phyloP scores from a whole-genome alignment of 2,797 vertebrate species.

The Psittacula derbiana region DNA sequence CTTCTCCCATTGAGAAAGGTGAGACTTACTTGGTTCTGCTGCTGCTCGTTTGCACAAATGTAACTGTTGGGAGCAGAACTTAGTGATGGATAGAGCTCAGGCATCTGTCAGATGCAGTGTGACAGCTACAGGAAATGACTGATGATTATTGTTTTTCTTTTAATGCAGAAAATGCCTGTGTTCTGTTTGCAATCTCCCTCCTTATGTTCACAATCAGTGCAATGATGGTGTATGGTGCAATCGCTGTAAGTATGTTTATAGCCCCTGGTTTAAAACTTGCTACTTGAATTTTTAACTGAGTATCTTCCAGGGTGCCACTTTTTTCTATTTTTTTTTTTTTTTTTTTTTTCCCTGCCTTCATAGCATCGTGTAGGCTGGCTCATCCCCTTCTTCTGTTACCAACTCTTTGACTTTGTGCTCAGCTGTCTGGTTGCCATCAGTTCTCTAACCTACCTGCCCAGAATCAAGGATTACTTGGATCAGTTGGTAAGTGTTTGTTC shows the following conservation, averaged over 20 bases:
- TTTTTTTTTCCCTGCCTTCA: background rate
- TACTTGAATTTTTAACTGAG: background rate
- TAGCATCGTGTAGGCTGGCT: constrained; percentile 97
- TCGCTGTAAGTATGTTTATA: constrained; percentile 87
- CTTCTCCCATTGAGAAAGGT: background rate
- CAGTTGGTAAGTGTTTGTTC: constrained; percentile 86
- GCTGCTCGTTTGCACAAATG: background rate
- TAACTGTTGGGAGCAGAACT: background rate
- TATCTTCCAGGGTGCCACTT: background rate
- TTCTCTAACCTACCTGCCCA: constrained; percentile 93
- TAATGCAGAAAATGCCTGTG: constrained; percentile 91
- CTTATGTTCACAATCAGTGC: constrained; percentile 99
- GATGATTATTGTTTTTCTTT: background rate
- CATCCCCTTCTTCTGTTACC: constrained; percentile 98
- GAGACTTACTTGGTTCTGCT: background rate
- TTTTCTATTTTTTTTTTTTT: background rate
- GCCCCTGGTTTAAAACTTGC: background rate
- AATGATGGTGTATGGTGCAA: constrained; percentile 98
- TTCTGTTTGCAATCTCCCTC: constrained; percentile 95
- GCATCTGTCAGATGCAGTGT: background rate
- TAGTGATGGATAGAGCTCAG: background rate
- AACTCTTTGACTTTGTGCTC: constrained; percentile 97
- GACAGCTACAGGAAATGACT: background rate
- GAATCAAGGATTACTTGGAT: constrained; percentile 96
- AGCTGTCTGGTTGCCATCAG: constrained; percentile 97